Base-by-base conservation (phyloP, 2,113 vertebrate species). In the Toxostoma redivivum region DNA sequence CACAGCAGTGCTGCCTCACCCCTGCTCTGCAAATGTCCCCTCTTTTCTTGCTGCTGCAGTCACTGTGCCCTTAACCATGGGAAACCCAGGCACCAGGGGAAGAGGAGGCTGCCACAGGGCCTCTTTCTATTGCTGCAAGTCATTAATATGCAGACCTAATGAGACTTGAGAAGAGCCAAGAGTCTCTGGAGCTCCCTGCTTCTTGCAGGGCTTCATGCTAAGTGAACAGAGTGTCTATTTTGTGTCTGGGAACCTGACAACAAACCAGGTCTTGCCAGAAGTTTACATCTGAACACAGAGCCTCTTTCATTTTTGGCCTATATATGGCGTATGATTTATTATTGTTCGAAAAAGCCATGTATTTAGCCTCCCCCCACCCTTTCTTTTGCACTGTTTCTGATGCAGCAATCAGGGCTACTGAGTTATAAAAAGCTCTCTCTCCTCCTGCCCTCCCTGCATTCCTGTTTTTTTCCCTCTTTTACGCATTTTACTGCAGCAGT, bases 61-160 rank as follows among this genome's bases (percentile, higher is more conserved):
- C 86, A 10, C 87, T 95, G 86, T 95, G 91, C 96, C 86, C 93
- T 95, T 90, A 95, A 96, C 25, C 94, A 94, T 97, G 97, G 97
- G 97, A 98, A 98, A 96, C 70, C 90, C 94, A 94, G 94, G 97
- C 96, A 94, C 67, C 76, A 87, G 95, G 97, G 96, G 91, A 77
- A 92, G 93, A 90, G 92, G 79, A 92, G 92, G 70, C 96, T 94
- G 95, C 96, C 96, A 97, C 98, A 98, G 97, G 97, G 96, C 96
- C 97, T 96, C 98, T 98, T 98, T 98, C 97, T 98, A 95, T 98
- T 98, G 97, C 98, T 97, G 97, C 97, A 98, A 98, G 98, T 99
- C 98, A 99, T 99, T 98, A 99, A 99, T 99, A 98, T 98, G 98
- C 98, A 98, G 97, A 95, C 96, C 98, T 99, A 99, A 99, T 98